Evolutionary conservation across 2,888 invertebrate species (phyloP).

Genomic region (Perithous albicinctus): DNA sequence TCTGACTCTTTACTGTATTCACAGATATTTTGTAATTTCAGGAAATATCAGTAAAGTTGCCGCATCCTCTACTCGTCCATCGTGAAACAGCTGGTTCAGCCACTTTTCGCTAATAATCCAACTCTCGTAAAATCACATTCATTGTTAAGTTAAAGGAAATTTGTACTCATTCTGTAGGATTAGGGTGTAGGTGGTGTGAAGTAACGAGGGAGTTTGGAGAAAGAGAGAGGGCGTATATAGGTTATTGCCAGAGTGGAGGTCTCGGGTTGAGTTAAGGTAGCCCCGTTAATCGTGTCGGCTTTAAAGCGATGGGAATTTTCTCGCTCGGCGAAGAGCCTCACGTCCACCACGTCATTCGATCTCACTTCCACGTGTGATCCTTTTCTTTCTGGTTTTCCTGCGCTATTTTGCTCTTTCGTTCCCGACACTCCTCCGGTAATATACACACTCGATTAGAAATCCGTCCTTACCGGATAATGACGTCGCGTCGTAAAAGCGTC

Average conservation of each 20-base stretch:
- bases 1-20: too few species aligned
- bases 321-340: slow-evolving; percentile 9
- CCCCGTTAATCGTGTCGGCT: slow-evolving; percentile 39
- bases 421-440: not conserved
- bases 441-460: slow-evolving; percentile 45
- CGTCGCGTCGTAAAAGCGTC: slow-evolving; percentile 45
- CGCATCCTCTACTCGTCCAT: not conserved
- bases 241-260: slow-evolving; percentile 30
- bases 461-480: slow-evolving; percentile 44
- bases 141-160: not conserved
- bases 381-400: not conserved
- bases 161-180: slow-evolving; percentile 27
- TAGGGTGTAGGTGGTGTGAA: slow-evolving; percentile 14
- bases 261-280: slow-evolving; percentile 23
- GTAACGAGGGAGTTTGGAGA: slow-evolving; percentile 16
- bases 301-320: slow-evolving; percentile 33
- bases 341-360: not conserved
- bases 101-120: not conserved
- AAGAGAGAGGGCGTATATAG: slow-evolving; percentile 10
- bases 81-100: not conserved
- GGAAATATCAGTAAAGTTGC: not conserved
- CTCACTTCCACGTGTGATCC: not conserved
- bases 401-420: not conserved
- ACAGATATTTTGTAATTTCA: too few species aligned
- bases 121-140: slow-evolving; percentile 15